Evolutionary conservation across 2,888 invertebrate species (phyloP), one percentile per base, ranked within the genome.

Genomic region (Chirona hameri): DNA sequence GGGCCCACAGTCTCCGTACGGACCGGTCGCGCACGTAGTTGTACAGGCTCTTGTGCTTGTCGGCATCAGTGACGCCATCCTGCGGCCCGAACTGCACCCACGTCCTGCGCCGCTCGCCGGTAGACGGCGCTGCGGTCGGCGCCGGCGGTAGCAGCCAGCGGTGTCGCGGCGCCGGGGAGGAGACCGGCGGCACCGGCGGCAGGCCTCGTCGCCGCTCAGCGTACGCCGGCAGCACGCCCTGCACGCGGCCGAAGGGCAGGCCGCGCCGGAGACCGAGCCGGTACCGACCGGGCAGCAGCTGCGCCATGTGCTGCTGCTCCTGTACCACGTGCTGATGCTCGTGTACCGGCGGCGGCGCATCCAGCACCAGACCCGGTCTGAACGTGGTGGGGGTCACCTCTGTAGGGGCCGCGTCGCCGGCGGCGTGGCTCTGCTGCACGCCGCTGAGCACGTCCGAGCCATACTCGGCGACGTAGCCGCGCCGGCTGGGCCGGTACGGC

Each of bases 251-350:
- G 0, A 84, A 83, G 15, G 85, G 85, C 15, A 85, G 83, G 27
- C 85, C 85, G 12, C 85, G 82, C 39, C 85, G 82, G 31, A 85
- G 82, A 0, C 85, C 85, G 65, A 84, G 84, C 81, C 82, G 82
- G 57, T 84, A 84, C 55, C 76, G 31, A 39, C 76, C 76, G 39
- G 76, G 76, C 76, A 76, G 76, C 76, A 76, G 76, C 76, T 76
- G 76, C 7, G n/a, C 60, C 60, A 48, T 12, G 9, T 7, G 12
- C 48, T 48, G 48, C 48, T 48, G 48, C 9, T 48, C 9, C 48
- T 48, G 48, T n/a, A n/a, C n/a, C n/a, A n/a, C n/a, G n/a, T n/a
- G n/a, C n/a, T n/a, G n/a, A n/a, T n/a, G n/a, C 48, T 48, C 48
- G 48, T 21, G 31, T 14, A 9, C 31, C 31, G 72, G 72, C 72